A percentile compares a stretch with the other conserved stretches of the same genome.
Evolutionary conservation across 2,113 vertebrate species (phyloP).

Genomic region (Garra rufa): DNA sequence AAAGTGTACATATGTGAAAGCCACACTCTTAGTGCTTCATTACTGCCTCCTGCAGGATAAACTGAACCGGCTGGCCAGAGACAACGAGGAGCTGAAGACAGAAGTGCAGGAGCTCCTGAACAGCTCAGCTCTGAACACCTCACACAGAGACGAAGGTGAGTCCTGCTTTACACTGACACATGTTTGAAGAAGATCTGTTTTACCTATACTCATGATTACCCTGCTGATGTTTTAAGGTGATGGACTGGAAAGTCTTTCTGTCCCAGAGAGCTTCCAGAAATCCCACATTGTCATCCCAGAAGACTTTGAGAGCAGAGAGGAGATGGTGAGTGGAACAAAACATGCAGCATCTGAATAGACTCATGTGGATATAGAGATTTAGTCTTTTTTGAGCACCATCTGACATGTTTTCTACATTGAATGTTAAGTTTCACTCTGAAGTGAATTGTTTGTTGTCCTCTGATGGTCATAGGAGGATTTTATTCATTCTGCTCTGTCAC

Average conservation of each 20-base stretch:
- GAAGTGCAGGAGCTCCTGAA: conserved; percentile 83
- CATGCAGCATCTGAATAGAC: no score
- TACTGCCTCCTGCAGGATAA: conserved; percentile 74
- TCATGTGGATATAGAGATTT: background rate
- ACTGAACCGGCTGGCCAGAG: conserved; percentile 80
- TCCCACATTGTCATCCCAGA: conserved; percentile 83
- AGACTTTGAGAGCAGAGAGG: conserved; percentile 88
- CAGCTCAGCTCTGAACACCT: conserved; percentile 70
- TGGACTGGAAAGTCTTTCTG: conserved; percentile 74
- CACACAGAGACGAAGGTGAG: conserved; percentile 74
- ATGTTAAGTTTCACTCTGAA: background rate
- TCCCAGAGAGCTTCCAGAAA: conserved; percentile 68
- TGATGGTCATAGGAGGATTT: conserved; percentile 79
- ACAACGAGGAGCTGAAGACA: conserved; percentile 87
- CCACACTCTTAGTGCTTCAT: background rate
- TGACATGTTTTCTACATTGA: background rate
- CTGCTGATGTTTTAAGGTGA: conserved; percentile 73
- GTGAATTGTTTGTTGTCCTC: background rate
- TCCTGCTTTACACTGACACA: background rate
- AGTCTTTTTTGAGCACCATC: background rate
- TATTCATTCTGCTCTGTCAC: conserved; percentile 79
- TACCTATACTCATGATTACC: background rate
- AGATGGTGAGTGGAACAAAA: conserved; percentile 79
- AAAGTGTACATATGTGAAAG: no score
- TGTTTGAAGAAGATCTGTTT: background rate